These are phyloP conservation scores for Scaptomyza polygonia DNA, from an alignment of 2,888 invertebrate species.

Conservation along the genomic window DNA sequence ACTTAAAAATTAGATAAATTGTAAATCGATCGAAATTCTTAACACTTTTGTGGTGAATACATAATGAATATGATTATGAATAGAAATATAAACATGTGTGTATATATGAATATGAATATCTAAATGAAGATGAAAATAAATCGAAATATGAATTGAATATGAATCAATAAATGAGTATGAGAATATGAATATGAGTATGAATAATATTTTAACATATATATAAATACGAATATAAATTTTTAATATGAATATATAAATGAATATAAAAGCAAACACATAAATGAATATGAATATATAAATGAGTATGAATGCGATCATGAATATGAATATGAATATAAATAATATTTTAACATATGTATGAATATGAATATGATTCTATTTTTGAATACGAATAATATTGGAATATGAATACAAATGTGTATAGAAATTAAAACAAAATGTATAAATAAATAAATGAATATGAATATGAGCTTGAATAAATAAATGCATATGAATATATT, in stretches of 20 bases:
- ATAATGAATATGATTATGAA: not conserved
- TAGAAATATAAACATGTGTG: too few species aligned
- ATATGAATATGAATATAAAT: not conserved
- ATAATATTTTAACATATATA: not conserved
- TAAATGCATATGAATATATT: not conserved
- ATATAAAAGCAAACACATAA: too few species aligned
- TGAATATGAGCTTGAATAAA: not conserved
- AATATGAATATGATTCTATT: not conserved
- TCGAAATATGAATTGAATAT: too few species aligned
- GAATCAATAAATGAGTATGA: not conserved
- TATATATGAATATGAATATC: too few species aligned
- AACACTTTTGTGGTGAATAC: not conserved
- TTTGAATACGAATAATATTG: not conserved
- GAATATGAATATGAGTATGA: not conserved
- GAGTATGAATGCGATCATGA: not conserved
- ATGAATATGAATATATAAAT: not conserved
- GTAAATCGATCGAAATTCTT: constrained; percentile 7
- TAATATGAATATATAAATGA: not conserved
- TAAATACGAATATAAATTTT: not conserved
- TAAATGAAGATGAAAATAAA: too few species aligned
- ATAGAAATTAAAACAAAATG: too few species aligned
- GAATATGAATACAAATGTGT: too few species aligned
- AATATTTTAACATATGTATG: not conserved
- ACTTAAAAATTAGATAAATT: constrained; percentile 6
- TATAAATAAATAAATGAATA: too few species aligned